phyloP scores from a whole-genome alignment of 2,113 vertebrate species.

The Psephotus haematonotus region DNA sequence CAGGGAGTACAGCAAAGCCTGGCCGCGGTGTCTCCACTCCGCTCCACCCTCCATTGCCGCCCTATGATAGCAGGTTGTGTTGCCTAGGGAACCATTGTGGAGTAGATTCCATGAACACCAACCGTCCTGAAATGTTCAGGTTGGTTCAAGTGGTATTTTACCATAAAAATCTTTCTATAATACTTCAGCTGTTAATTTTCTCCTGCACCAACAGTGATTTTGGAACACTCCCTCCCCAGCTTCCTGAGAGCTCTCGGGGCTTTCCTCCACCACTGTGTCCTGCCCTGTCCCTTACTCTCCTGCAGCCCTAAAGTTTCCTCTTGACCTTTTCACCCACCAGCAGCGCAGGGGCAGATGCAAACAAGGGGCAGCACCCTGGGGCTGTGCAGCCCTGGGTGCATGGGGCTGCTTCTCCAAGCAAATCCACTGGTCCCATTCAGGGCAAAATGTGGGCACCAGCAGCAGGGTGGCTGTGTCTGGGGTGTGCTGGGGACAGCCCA shows the following conservation, averaged over 20 bases:
- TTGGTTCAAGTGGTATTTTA: background rate
- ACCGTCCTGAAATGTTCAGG: background rate
- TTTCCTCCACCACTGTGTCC: accelerated
- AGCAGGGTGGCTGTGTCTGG: background rate
- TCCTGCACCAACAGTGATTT: background rate
- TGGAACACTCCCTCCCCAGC: background rate
- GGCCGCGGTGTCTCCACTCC: background rate
- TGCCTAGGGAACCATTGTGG: background rate
- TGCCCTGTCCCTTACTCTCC: background rate
- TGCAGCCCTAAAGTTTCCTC: too few relatives aligned
- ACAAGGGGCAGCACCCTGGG: background rate
- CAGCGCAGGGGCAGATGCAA: accelerated
- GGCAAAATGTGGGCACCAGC: background rate
- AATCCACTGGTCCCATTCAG: background rate
- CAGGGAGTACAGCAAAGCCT: background rate
- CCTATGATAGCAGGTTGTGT: background rate
- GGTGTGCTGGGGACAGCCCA: background rate
- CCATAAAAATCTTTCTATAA: background rate
- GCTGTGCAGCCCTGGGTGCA: accelerated
- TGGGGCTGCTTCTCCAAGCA: background rate
- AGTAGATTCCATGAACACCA: background rate
- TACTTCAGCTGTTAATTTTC: background rate
- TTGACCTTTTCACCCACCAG: accelerated
- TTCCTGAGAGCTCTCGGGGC: background rate
- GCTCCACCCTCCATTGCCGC: background rate